Percentiles rank a stretch among this genome's conserved stretches.
phyloP scores from a whole-genome alignment of 2,888 invertebrate genomes.

The Himalopsyche tibetana region DNA sequence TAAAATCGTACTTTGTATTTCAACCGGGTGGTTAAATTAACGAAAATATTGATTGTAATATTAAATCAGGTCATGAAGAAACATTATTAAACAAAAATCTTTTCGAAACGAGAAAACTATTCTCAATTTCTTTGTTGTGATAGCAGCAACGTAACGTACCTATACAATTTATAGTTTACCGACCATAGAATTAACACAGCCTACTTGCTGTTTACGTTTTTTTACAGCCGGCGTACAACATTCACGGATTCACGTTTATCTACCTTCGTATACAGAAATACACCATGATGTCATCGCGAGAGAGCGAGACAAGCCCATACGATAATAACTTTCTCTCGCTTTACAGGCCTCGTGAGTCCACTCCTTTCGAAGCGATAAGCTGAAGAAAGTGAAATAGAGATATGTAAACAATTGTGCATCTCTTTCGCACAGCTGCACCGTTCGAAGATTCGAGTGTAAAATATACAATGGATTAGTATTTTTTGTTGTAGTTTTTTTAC shows the following conservation, averaged over 20 bases:
- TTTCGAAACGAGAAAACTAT: no score
- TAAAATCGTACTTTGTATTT: no score
- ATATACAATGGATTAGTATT: conserved; percentile 27
- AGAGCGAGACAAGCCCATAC: conserved; percentile 39
- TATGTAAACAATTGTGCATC: conserved; percentile 12
- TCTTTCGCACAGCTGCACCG: conserved; percentile 16
- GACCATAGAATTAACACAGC: neutral
- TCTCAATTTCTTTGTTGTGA: no score
- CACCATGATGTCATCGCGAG: conserved; percentile 57
- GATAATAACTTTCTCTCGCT: conserved; percentile 1
- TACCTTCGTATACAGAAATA: conserved; percentile 56
- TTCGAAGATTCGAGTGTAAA: conserved; percentile 10
- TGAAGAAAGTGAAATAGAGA: conserved; percentile 9
- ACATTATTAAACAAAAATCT: no score
- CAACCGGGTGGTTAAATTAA: no score
- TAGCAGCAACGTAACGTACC: no score
- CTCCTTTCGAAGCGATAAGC: conserved; percentile 40
- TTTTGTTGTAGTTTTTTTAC: conserved; percentile 15
- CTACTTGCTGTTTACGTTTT: conserved; percentile 23
- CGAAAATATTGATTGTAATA: no score
- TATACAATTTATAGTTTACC: no score
- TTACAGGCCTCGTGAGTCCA: conserved; percentile 38
- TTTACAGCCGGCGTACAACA: conserved; percentile 1
- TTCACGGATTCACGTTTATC: conserved; percentile 31
- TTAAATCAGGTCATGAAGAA: no score